phyloP scores from a whole-genome alignment of 2,797 vertebrate genomes.

The Platyrinchus mystaceus region DNA sequence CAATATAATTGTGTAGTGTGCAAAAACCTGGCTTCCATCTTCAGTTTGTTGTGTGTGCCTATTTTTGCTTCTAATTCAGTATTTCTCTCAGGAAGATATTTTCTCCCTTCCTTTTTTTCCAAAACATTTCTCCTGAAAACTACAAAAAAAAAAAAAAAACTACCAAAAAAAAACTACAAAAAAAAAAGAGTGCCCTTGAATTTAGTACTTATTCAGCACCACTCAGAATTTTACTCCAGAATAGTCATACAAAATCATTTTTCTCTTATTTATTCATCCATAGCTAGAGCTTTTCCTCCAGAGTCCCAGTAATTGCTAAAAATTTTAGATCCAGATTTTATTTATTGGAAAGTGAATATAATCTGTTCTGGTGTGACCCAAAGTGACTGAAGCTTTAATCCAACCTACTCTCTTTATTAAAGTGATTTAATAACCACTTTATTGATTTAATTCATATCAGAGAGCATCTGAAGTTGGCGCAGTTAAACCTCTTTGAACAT shows the following conservation, averaged over 20 bases:
- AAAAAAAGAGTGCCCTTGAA: not conserved
- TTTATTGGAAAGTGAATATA: not conserved
- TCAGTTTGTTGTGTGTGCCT: not conserved
- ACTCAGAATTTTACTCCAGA: not conserved
- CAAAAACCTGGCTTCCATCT: not conserved
- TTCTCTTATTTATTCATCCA: not conserved
- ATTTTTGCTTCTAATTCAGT: not conserved
- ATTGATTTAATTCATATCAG: constrained; percentile 51
- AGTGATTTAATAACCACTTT: constrained; percentile 34
- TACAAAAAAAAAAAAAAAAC: not conserved
- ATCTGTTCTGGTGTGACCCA: not conserved
- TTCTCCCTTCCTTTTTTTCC: not conserved
- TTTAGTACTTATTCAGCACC: not conserved
- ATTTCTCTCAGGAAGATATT: not conserved
- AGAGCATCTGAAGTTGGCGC: constrained; percentile 13
- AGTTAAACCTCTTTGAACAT: not conserved
- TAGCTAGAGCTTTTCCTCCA: not conserved
- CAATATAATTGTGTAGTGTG: not conserved
- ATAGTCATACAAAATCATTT: not conserved
- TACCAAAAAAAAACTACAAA: no score
- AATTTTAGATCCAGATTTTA: not conserved
- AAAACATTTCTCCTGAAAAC: not conserved
- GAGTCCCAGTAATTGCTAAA: not conserved
- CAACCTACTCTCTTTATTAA: not conserved
- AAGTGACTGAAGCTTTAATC: constrained; percentile 15